Base-by-base conservation (phyloP, 2,797 vertebrate species). In the Pseudocheirus occidentalis region DNA sequence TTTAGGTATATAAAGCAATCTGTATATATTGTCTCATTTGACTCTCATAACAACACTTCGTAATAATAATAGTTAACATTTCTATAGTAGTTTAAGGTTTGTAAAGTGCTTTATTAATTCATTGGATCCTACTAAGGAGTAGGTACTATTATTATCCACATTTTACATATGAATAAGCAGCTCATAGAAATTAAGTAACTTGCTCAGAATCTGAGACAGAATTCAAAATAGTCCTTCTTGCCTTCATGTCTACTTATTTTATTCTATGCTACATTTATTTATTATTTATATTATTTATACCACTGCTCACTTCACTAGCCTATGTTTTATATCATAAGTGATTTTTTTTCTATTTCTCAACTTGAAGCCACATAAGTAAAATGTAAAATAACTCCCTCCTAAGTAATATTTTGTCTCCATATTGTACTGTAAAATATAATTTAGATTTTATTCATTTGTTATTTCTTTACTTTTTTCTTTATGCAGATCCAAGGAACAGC, bases 401-500 rank as follows among this genome's bases (percentile, higher is more conserved):
- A 93, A 95, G 91, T 81, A 28, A 55, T 92, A 93, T 73, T 95
- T 91, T 21, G 7, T 93, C 90, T 95, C 56, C 53, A 7, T 57
- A 5, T 91, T 93, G 62, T 53, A 16, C 34, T 90, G 66, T 66
- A 73, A 95, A 95, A 40, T 94, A 54, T 93, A 94, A 52, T n/a
- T 29, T 59, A 90, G 34, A 52, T 53, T 73, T 55, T 90, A 34
- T 29, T 92, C n/a, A 66, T 92, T 66, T 16, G 0, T 10, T 73
- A 52, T 31, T 92, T 90, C 92, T 92, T 54, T 94, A 52, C 58
- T 94, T 92, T 92, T 95, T 91, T 96, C 81, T 96, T 95, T 98
- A 58, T 97, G 81, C 97, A 99, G 99, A 98, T 98, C 97, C 98
- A 98, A 95, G 99, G 99, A 95, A 98, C 98, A 50, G 99, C 99